Evolutionary conservation across 1,140 invertebrate genomes (phyloP), one percentile per base, ranked within the genome.

Genomic region (Drosophila bifasciata): DNA sequence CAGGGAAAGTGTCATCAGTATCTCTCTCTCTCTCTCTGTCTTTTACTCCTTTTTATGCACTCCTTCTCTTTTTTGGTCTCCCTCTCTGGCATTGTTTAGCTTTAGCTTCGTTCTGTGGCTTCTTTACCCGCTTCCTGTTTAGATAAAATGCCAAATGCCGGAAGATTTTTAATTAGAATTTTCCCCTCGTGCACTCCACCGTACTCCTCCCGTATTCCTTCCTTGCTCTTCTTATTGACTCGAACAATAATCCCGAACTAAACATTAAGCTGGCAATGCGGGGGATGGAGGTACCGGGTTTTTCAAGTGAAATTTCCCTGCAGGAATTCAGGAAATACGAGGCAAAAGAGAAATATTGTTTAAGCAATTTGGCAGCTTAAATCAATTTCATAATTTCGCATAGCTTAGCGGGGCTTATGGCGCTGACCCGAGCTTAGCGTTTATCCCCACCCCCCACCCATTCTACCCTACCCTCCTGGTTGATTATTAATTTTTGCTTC

Each of bases 81-180:
- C 41, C 49, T 36, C 7, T 13, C 28, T 48, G 17, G 25, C 16
- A 52, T 53, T 64, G 58, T 59, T 41, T 36, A 11, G 32, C 28
- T 55, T 57, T 57, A 46, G 43, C 41, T 43, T 41, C 23, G 23
- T 39, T 25, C 53, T 76, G 23, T 40, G 40, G 44, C 70, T 23
- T 51, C 40, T 51, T 40, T 36, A 3, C 48, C 25, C 21, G 49
- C 73, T 86, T 83, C 84, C 75, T 88, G 83, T 63, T 88, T 76
- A 83, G 83, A 83, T 88, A 88, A 79, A 83, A 83, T 46, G 62
- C 75, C 79, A 83, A 83, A 88, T 69, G 86, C 83, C 78, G 84
- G 84, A 84, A 83, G 79, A 88, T 88, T 88, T 88, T 88, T 88
- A 88, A 88, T 88, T 83, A 88, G 78, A 88, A 79, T 83, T 88